Conservation (phyloP, 2,113 vertebrate genomes). For the Bucco capensis region DNA sequence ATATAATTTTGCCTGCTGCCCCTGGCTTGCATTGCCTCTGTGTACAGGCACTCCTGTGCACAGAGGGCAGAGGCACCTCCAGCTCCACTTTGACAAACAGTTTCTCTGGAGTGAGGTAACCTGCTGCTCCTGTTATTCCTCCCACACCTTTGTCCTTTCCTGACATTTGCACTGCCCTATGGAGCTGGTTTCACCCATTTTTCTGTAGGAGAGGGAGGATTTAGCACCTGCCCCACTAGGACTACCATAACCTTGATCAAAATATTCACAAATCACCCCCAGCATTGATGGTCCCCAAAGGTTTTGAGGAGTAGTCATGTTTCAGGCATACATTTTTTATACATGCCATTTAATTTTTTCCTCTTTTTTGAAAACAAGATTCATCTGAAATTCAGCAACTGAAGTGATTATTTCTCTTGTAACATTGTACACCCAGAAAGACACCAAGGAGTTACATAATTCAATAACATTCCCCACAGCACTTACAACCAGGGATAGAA, state of each 20-base stretch:
- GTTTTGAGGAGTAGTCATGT: fast-evolving
- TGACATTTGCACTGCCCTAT: fast-evolving
- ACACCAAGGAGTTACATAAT: slow-evolving; percentile 20
- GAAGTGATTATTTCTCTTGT: neutral
- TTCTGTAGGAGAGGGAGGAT: neutral
- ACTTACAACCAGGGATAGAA: slow-evolving; percentile 9
- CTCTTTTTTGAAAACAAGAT: neutral
- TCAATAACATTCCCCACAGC: neutral
- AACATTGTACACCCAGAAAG: neutral
- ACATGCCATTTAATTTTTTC: neutral
- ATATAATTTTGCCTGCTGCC: neutral
- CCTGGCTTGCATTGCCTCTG: neutral
- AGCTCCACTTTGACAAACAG: neutral
- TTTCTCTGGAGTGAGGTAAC: neutral
- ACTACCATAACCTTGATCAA: neutral
- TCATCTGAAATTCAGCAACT: neutral
- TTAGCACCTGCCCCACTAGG: neutral
- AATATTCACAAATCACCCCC: neutral
- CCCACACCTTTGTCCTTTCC: neutral
- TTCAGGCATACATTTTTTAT: neutral
- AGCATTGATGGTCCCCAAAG: neutral
- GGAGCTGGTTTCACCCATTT: neutral
- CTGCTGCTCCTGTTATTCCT: slow-evolving; percentile 2
- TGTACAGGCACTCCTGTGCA: neutral
- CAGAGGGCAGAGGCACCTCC: neutral